Evolutionary conservation across 2,888 invertebrate species (phyloP), one percentile per base, ranked within the genome.

Genomic region (Drosophila quinaria): DNA sequence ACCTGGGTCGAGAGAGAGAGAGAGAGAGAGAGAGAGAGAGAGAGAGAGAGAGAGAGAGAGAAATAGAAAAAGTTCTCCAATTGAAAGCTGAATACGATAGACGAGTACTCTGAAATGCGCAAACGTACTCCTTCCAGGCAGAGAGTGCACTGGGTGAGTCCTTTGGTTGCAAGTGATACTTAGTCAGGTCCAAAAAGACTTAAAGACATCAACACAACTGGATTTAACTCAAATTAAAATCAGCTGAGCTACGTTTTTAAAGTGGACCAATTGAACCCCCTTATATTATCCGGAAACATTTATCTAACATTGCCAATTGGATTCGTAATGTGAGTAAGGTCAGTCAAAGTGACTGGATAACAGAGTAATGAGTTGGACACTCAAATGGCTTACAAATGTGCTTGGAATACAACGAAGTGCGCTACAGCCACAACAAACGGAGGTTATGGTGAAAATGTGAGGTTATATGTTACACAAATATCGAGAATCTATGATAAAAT

Each of bases 291-390:
- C 70, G 60, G 50, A 51, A 70, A 67, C 78, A 87, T 89, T 83
- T 89, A 87, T 83, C 77, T 80, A 55, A 31, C 78, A 74, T 64
- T 80, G 69, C 50, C 81, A 84, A 89, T 84, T 73, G 78, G 78
- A 73, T 72, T 73, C 59, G 86, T 59, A 47, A 71, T 88, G 83
- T 59, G 72, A 49, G 59, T 37, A 35, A 54, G 63, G 66, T 54
- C 70, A 65, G 55, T 67, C 64, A 72, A 75, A 66, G 64, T 46
- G 70, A 47, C 63, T 52, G 60, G 64, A 87, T 84, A 80, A 73
- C 70, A 66, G 65, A 42, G 51, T 67, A 77, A 76, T 70, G 67
- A 64, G 46, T 35, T 44, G 65, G 68, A 54, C 77, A 76, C 66
- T 70, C 78, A 61, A 78, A 60, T 67, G 66, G 47, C 50, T 29